Base-by-base conservation (phyloP, 2,888 invertebrate genomes). In the Brenthis daphne region DNA sequence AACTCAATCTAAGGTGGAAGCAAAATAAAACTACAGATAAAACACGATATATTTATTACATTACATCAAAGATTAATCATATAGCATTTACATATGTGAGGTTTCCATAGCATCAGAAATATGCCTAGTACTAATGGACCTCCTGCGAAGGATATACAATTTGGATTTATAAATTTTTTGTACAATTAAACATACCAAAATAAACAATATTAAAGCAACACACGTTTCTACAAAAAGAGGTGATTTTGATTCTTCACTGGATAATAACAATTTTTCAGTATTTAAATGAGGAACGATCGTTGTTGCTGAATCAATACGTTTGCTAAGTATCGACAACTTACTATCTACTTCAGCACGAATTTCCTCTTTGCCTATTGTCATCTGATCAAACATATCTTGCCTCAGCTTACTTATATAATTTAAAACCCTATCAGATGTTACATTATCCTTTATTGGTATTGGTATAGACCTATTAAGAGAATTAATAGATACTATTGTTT, bases 31-130 rank as follows among this genome's bases (percentile, higher is more conserved):
- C 37, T 43, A 11, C 11, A 43, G 37, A 43, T 43, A 43, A 11
- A 11, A 43, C 37, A 43, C 11, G 37, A 43, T 43, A 43, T 2
- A 43, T 43, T 43, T 43, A 53, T 53, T 57, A 57, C 29, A 43
- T 20, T 56, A 56, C 14, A 29, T 24, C 6, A 24, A 29, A 56
- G 24, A 56, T 12, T 33, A 14, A n/a, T 20, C 6, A 12, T 56
- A 20, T 14, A 56, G 14, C 20, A 56, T 58, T 65, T 77, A 84
- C 63, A 85, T 73, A 63, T 75, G 70, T 2, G 83, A 84, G 65
- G 77, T 78, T 47, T 83, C 84, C 77, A 84, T 83, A 5, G 80
- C 77, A 24, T 76, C 80, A 0, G 82, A 77, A 51, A 85, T 74
- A 29, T 81, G 77, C 0, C 81, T 77, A 16, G 82, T 83, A 69